Evolutionary conservation across 2,797 vertebrate genomes (phyloP), one percentile per base, ranked within the genome.

Genomic region (Tinamus major): DNA sequence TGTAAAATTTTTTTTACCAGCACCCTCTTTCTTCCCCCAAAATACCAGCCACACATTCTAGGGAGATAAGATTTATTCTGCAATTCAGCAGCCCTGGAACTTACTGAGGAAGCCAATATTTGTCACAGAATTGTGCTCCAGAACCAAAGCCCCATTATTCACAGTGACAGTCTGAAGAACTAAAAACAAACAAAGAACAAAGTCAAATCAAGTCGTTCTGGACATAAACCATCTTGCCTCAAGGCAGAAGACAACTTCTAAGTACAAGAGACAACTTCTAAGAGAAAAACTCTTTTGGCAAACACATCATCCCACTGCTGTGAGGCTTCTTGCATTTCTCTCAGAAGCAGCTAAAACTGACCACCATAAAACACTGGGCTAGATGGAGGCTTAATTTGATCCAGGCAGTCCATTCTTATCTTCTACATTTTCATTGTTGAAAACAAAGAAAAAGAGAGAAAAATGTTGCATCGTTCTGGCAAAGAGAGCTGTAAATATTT

Each of bases 161-260:
- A 90, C 53, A 91, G 80, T 85, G 93, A 91, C 92, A 95, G 86
- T 46, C 71, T 80, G 85, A 75, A 85, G 85, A 91, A 85, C 81
- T 89, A 86, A 92, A 96, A 96, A 91, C 86, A 95, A 90, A 94
- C 44, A 88, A 88, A 92, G 87, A 95, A 92, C 91, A 96, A 95
- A 96, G 87, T 94, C 53, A 77, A 88, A 95, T 90, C 70, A 86
- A 95, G 89, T 88, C 90, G 75, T 72, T 94, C 92, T 95, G 91
- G 89, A 91, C 53, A 88, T 37, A 91, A 95, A 95, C 68, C 59
- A 82, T 85, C 42, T 78, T 55, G 87, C 91, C 88, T 90, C 64
- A 89, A 89, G 94, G 93, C 91, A 90, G 75, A 92, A 90, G 77
- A 91, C 80, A 87, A 85, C 61, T 94, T 96, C 80, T 94, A 86